Evolutionary conservation across 2,888 invertebrate genomes (phyloP), one percentile per base, ranked within the genome.

Genomic region (Melanostoma mellinum): DNA sequence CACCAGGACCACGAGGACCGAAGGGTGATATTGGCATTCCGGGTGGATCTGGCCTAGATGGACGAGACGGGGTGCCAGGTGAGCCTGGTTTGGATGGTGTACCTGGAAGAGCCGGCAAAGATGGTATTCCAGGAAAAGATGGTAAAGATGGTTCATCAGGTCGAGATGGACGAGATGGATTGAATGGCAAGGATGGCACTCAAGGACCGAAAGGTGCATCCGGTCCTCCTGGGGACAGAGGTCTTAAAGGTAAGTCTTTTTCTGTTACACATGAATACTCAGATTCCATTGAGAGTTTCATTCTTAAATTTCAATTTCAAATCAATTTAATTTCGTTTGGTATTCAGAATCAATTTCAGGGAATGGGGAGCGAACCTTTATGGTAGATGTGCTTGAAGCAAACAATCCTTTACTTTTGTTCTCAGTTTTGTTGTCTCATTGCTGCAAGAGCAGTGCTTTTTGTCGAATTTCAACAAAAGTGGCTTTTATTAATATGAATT

Each of bases 61-160:
- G 97, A 0, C 92, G 97, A 69, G 97, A 97, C 87, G 97, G 97
- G 3, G 94, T 97, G 0, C 97, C 97, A 0, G 98, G 98, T 0
- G 97, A 97, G 88, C 97, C 97, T 0, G 97, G 98, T 0, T 91
- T 97, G 42, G 90, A 90, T 75, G 98, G 97, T 0, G 94, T 97
- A 85, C 96, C 96, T 0, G 97, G 97, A 2, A 93, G 97, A 69
- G 96, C 96, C 81, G 97, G 98, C 0, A 94, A 95, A 20, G 97
- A 97, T 81, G 97, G 97, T 1, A 93, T 93, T 80, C 95, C 96
- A 0, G 95, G 96, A 65, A 94, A 93, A 82, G 94, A 96, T 84
- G 97, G 97, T 44, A 94, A 92, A 33, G 92, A 95, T 82, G 95
- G 95, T 92, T 91, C 89, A 35, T 92, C 93, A 50, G 93, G 92